Evolutionary conservation across 2,113 vertebrate genomes (phyloP).

Genomic region (Myrmophylax atrothorax): DNA sequence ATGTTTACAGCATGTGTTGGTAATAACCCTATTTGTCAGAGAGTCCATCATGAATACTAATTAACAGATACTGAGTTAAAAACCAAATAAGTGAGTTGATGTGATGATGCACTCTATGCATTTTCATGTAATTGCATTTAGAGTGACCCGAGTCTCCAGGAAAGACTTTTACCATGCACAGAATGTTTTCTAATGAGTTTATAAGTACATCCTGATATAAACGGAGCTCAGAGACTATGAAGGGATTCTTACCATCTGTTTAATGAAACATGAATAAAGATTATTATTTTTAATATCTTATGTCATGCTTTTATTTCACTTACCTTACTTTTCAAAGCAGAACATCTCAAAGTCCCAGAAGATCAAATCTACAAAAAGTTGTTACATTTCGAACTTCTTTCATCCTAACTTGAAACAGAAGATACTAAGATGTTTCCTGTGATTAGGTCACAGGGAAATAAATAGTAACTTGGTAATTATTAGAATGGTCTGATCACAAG

Average conservation of each 20-base stretch:
- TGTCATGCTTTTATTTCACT: background rate
- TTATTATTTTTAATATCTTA: background rate
- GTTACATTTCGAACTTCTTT: constrained; percentile 12
- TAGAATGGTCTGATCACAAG: background rate
- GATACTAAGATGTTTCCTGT: background rate
- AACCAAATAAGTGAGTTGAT: constrained; percentile 63
- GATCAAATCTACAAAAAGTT: background rate
- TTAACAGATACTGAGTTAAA: constrained; percentile 56
- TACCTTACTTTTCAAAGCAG: background rate
- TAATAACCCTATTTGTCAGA: constrained; percentile 81
- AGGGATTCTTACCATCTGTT: background rate
- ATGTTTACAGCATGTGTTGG: constrained; percentile 78
- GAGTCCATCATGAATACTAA: constrained; percentile 74
- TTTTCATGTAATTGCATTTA: constrained; percentile 21
- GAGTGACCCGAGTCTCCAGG: background rate
- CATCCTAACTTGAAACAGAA: background rate
- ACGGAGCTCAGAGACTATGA: background rate
- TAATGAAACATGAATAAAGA: background rate
- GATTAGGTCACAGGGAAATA: background rate
- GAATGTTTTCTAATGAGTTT: constrained; percentile 10
- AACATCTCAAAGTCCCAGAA: background rate
- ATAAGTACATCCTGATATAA: background rate
- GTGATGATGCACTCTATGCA: constrained; percentile 1
- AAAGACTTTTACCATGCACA: background rate
- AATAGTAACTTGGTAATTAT: background rate